Conservation (phyloP, 1,140 invertebrate genomes). For the Leptinotarsa lineolata region DNA sequence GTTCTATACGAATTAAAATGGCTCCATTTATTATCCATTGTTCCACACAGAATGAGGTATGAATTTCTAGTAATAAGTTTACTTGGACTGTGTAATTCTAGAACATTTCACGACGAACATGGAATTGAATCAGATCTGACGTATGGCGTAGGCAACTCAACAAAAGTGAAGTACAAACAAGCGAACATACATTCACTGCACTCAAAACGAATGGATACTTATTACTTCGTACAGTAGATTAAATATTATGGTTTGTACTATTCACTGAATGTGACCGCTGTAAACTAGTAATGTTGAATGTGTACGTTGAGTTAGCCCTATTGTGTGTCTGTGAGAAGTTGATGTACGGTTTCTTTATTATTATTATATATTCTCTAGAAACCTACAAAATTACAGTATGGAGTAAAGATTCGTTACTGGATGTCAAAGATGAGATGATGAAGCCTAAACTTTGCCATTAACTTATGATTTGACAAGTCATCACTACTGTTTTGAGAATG, state of each 20-base stretch:
- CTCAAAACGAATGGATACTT: slow-evolving; percentile 14
- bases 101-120: slow-evolving; percentile 6
- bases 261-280: not conserved
- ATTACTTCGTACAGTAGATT: slow-evolving; percentile 11
- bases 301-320: not conserved
- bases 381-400: too few relatives aligned
- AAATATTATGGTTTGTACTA: slow-evolving; percentile 5
- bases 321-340: not conserved
- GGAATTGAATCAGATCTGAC: slow-evolving; percentile 5
- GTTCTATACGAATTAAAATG: too few relatives aligned
- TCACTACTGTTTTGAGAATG: too few relatives aligned
- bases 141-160: not conserved
- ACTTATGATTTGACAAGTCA: too few relatives aligned
- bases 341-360: not conserved
- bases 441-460: too few relatives aligned
- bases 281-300: slow-evolving; percentile 14
- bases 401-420: too few relatives aligned
- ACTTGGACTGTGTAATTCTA: not conserved
- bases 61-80: too few relatives aligned
- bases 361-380: not conserved
- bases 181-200: slow-evolving; percentile 17
- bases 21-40: too few relatives aligned
- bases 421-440: too few relatives aligned
- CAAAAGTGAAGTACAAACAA: not conserved
- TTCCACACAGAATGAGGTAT: too few relatives aligned